These are phyloP conservation scores for Aspidiotus destructor DNA, from an alignment of 2,888 invertebrate species.

Conservation along the genomic window DNA sequence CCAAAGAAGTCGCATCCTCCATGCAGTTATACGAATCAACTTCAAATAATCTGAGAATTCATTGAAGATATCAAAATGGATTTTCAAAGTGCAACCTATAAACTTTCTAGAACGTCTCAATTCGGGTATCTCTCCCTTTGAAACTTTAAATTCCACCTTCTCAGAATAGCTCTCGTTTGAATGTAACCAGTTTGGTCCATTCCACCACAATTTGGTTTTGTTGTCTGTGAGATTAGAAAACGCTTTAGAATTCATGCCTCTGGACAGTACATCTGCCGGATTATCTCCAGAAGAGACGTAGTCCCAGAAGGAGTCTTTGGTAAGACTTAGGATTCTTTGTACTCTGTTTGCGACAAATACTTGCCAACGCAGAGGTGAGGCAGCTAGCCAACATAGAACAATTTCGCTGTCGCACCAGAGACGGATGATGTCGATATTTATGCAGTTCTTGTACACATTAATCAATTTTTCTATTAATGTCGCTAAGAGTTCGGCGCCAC, in stretches of 20 bases:
- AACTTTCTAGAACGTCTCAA: not conserved
- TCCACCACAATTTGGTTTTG: not conserved
- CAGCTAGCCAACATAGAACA: not conserved
- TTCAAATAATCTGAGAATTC: no score
- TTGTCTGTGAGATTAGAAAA: not conserved
- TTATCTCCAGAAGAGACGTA: not conserved
- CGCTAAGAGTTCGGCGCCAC: slow-evolving; percentile 31
- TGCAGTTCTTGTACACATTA: not conserved
- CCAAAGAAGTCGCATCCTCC: slow-evolving; percentile 1
- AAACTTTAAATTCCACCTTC: not conserved
- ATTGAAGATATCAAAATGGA: no score
- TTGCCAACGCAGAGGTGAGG: slow-evolving; percentile 12
- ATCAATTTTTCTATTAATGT: slow-evolving; percentile 13
- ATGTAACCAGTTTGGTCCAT: slow-evolving; percentile 1
- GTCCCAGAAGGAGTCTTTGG: not conserved
- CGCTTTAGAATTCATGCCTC: not conserved
- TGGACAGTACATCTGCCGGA: slow-evolving; percentile 12
- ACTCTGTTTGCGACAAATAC: no score
- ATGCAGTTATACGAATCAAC: no score
- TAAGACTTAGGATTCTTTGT: not conserved
- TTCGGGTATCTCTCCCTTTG: not conserved
- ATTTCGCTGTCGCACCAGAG: slow-evolving; percentile 10
- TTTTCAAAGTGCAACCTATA: not conserved
- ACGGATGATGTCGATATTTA: not conserved
- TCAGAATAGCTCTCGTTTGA: not conserved